Evolutionary conservation across 2,113 vertebrate genomes (phyloP).

Genomic region (Xenopus borealis): DNA sequence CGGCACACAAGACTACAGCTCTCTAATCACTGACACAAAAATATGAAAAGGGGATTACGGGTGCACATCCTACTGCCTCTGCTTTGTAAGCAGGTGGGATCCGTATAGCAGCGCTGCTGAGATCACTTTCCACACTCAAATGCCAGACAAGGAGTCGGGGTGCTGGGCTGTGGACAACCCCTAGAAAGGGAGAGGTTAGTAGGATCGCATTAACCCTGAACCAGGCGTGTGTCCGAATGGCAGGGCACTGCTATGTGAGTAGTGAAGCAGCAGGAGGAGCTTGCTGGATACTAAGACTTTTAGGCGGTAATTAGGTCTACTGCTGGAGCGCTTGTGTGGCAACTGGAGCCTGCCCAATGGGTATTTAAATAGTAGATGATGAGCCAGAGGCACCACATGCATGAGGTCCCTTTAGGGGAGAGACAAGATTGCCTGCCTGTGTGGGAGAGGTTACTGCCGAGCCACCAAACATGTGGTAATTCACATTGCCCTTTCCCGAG

Average conservation of each 20-base stretch:
- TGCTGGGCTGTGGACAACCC: neutral
- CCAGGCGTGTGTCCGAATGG: neutral
- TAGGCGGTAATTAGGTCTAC: too few relatives aligned
- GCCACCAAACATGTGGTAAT: conserved; percentile 75
- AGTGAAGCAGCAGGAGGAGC: conserved; percentile 33
- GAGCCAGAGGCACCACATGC: conserved; percentile 52
- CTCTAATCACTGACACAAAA: too few relatives aligned
- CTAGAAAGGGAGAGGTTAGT: neutral
- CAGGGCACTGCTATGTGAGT: conserved; percentile 35
- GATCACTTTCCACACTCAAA: conserved; percentile 34
- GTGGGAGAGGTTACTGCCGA: conserved; percentile 62
- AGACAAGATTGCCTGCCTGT: conserved; percentile 49
- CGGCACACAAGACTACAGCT: too few relatives aligned
- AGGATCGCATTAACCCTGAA: neutral
- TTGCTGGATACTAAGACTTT: conserved; percentile 6
- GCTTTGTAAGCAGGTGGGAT: conserved; percentile 60
- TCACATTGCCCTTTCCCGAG: conserved; percentile 17
- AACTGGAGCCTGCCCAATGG: conserved; percentile 43
- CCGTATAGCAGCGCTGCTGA: conserved; percentile 59
- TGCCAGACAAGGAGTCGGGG: neutral
- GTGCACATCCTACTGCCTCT: too few relatives aligned
- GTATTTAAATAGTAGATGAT: conserved; percentile 55
- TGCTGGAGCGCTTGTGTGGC: conserved; percentile 11
- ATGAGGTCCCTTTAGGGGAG: conserved; percentile 47
- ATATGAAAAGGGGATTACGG: too few relatives aligned